phyloP scores from a whole-genome alignment of 1,140 invertebrate species.

The Sycophila sp. region DNA sequence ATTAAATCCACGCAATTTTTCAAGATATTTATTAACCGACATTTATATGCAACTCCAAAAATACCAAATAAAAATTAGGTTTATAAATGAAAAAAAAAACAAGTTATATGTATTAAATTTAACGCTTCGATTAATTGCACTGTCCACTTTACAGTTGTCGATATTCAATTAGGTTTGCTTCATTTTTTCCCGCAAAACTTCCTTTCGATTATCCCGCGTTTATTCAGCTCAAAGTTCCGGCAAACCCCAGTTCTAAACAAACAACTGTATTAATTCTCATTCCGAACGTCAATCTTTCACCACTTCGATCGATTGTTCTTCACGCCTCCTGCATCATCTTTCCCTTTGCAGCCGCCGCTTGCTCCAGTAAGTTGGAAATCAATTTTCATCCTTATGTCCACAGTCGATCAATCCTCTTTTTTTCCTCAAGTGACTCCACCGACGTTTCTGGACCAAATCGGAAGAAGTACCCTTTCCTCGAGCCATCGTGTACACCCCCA shows the following conservation, averaged over 20 bases:
- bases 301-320: not conserved
- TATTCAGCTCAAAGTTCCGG: too few relatives aligned
- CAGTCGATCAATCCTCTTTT: not conserved
- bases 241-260: not conserved
- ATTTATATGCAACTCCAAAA: too few relatives aligned
- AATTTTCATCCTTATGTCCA: not conserved
- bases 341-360: not conserved
- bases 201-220: too few relatives aligned
- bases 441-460: not conserved
- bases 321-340: not conserved
- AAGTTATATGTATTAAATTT: too few relatives aligned
- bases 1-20: too few relatives aligned
- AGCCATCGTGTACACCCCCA: not conserved
- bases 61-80: too few relatives aligned
- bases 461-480: not conserved
- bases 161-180: too few relatives aligned
- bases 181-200: too few relatives aligned
- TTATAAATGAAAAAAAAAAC: too few relatives aligned
- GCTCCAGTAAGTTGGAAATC: not conserved
- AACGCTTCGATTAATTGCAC: too few relatives aligned
- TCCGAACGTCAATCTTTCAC: not conserved
- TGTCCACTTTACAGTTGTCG: too few relatives aligned
- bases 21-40: too few relatives aligned
- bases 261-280: not conserved
- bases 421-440: not conserved